Evolutionary conservation across 2,888 invertebrate species (phyloP), one percentile per base, ranked within the genome.

Genomic region (Apamea sordens): DNA sequence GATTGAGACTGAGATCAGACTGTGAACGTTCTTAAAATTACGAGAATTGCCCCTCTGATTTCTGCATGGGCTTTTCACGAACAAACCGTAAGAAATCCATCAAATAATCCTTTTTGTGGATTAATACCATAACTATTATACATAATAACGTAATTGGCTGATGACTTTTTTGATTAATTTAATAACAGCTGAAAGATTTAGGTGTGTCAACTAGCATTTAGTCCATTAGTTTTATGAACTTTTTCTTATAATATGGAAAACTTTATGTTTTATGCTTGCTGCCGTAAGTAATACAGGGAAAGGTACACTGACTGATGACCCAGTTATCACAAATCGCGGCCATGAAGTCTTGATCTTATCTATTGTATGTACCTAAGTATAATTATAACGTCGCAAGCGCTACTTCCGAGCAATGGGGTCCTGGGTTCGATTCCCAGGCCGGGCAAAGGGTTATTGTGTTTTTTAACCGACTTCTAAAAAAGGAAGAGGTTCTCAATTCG

Each of bases 191-290:
- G 36, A 77, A 56, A 67, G 67, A 36, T 53, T 61, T 18, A 24
- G 53, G 63, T 56, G 81, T 1, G 36, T 18, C 28, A 18, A 18
- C 10, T 24, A 32, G n/a, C 53, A n/a, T 44, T 65, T 64, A 77
- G 3, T 76, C 76, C 61, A 76, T 76, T 76, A 61, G 50, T 77
- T 77, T 36, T 18, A 63, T 41, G 36, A 61, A 41, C 2, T 15
- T 24, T 76, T 76, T 24, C 36, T 50, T 50, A 0, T n/a, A 18
- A 5, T 32, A 21, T 53, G 10, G 24, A 50, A 70, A 53, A 24
- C 1, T 32, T 69, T 50, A 71, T 32, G n/a, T 47, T 36, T 13
- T 32, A n/a, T 36, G 21, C 5, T 71, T 11, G 18, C 6, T 15
- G n/a, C 24, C 24, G 24, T 68, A 32, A 6, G 1, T 72, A 44